A percentile compares a stretch with the other conserved stretches of the same genome.
phyloP scores from a whole-genome alignment of 2,113 vertebrate genomes.

The Bostrychus sinensis region DNA sequence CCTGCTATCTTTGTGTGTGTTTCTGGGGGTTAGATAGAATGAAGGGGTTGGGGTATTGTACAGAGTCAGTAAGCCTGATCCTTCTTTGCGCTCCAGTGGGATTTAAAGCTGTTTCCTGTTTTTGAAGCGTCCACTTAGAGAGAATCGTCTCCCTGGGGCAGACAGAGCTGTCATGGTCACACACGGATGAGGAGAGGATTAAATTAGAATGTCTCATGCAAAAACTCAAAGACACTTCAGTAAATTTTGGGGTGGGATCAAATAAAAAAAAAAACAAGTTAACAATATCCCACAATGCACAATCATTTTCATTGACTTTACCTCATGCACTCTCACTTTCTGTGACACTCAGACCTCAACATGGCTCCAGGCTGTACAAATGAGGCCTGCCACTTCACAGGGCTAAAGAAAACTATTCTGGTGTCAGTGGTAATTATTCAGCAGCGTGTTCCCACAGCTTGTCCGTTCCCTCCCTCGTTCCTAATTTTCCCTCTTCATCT shows the following conservation, averaged over 20 bases:
- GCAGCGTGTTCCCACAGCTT: constrained; percentile 67
- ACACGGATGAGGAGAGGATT: constrained; percentile 54
- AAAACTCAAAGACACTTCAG: not conserved
- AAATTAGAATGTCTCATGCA: constrained; percentile 56
- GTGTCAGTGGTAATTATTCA: constrained; percentile 79
- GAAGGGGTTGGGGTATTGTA: constrained; percentile 61
- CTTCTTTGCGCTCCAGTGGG: constrained; percentile 54
- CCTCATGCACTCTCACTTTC: constrained; percentile 10
- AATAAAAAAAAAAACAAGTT: not conserved
- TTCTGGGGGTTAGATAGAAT: constrained; percentile 16
- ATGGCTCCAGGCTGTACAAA: constrained; percentile 78
- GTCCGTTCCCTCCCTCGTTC: constrained; percentile 26
- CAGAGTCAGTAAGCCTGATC: constrained; percentile 71
- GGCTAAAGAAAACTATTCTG: constrained; percentile 80
- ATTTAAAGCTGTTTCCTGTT: constrained; percentile 77
- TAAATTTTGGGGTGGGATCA: constrained; percentile 1
- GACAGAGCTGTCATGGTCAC: constrained; percentile 63
- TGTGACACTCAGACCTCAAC: constrained; percentile 22
- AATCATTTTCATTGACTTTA: not conserved
- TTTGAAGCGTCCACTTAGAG: constrained; percentile 70
- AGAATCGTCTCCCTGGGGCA: constrained; percentile 64
- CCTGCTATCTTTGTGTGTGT: constrained; percentile 15
- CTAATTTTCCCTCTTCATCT: constrained; percentile 14
- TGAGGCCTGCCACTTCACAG: constrained; percentile 78
- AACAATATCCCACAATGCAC: not conserved